These are phyloP conservation scores for Actenoides hombroni DNA, from an alignment of 2,113 vertebrate species.

Conservation along the genomic window DNA sequence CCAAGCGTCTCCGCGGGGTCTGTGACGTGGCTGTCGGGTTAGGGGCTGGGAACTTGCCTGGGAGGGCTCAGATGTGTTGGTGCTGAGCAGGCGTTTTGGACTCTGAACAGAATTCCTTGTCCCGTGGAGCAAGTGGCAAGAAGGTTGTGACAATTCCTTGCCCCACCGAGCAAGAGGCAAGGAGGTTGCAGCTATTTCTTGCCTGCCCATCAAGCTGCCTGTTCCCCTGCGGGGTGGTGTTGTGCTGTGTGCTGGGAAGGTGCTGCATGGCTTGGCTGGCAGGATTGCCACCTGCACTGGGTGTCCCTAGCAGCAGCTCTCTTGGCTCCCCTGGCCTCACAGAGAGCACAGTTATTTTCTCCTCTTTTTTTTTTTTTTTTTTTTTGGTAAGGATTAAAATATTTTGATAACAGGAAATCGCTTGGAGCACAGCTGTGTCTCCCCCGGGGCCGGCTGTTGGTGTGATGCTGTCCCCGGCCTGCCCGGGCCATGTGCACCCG, in stretches of 20 bases:
- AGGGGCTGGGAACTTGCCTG: background rate
- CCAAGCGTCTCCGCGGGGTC: background rate
- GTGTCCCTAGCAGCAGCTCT: background rate
- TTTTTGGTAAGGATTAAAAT: background rate
- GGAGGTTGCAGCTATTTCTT: background rate
- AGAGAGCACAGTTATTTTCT: background rate
- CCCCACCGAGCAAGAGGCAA: background rate
- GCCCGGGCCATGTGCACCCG: rapidly evolving
- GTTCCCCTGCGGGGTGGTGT: background rate
- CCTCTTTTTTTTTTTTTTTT: background rate
- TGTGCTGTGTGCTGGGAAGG: background rate
- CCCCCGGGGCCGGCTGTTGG: background rate
- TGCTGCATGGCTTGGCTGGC: background rate
- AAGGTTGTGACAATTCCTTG: background rate
- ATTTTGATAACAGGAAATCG: background rate
- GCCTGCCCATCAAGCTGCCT: background rate
- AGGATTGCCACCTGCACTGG: background rate
- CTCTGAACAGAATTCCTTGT: background rate
- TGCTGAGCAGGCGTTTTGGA: background rate
- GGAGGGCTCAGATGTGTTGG: background rate
- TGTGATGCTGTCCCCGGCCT: background rate
- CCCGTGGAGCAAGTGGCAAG: background rate
- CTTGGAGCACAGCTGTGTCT: background rate
- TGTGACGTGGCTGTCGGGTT: rapidly evolving
- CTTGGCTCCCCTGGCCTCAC: background rate